These are phyloP conservation scores for Turritopsis rubra DNA, from an alignment of 30 jellyfish, hydroid and myxozoan species.

Conservation along the genomic window DNA sequence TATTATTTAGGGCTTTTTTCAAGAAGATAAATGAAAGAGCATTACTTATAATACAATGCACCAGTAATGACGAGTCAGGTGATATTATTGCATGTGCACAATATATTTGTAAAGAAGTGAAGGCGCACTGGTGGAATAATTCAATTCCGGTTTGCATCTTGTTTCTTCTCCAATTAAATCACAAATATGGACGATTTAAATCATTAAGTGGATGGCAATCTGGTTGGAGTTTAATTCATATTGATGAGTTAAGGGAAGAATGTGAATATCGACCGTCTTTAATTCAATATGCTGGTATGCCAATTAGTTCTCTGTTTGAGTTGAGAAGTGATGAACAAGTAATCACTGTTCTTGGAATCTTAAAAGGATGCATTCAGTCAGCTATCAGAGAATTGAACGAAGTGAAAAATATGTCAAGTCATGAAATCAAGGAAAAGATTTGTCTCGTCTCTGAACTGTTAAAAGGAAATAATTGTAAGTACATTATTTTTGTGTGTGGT, in stretches of 20 bases:
- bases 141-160: not conserved
- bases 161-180: slow-evolving; percentile 5
- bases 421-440: not conserved
- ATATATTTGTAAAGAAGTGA: slow-evolving; percentile 36
- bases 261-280: slow-evolving; percentile 42
- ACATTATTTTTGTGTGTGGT: no score
- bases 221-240: slow-evolving; percentile 46
- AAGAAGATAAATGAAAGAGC: slow-evolving; percentile 6
- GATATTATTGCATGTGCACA: slow-evolving; percentile 51
- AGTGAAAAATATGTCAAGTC: not conserved
- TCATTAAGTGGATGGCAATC: slow-evolving; percentile 11
- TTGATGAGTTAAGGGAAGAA: slow-evolving; percentile 60
- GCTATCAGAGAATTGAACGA: slow-evolving; percentile 8
- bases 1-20: slow-evolving; percentile 26
- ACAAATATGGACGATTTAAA: not conserved
- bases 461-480: not conserved
- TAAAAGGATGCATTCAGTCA: slow-evolving; percentile 3
- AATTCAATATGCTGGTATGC: slow-evolving; percentile 24
- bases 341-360: not conserved
- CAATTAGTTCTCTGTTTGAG: slow-evolving; percentile 35
- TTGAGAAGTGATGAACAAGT: not conserved
- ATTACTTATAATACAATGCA: slow-evolving; percentile 40
- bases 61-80: slow-evolving; percentile 32
- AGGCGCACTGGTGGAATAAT: not conserved
- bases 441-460: not conserved